Conservation (phyloP, 2,888 invertebrate species). For the Frankliniella fusca region DNA sequence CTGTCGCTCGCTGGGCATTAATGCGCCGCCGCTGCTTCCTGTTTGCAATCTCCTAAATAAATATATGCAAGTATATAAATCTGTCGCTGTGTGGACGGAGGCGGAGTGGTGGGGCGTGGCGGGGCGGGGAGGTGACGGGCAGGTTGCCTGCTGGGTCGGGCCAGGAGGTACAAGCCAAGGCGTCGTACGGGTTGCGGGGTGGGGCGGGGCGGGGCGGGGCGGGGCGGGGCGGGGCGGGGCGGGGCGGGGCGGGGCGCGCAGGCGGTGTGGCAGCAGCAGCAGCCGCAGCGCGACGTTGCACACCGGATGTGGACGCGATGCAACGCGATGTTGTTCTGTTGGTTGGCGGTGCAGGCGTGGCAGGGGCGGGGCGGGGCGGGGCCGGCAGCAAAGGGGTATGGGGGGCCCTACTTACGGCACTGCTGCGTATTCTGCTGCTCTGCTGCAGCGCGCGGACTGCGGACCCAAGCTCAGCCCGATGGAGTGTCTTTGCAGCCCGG, state of each 20-base stretch:
- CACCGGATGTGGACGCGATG: too few species aligned
- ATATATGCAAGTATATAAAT: slow-evolving; percentile 11
- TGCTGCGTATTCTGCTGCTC: too few species aligned
- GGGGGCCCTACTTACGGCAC: too few species aligned
- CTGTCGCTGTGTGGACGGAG: background rate
- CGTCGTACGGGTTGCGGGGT: background rate
- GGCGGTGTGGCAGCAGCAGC: background rate
- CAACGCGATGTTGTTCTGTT: too few species aligned
- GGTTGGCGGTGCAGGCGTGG: too few species aligned
- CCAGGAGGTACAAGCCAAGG: background rate
- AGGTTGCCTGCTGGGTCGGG: background rate
- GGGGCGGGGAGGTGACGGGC: too few species aligned
- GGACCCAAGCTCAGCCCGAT: too few species aligned
- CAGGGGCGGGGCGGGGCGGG: too few species aligned
- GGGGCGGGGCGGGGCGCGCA: background rate
- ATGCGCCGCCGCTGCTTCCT: background rate
- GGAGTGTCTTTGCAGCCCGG: too few species aligned
- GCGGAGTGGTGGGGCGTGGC: too few species aligned
- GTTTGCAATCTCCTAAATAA: slow-evolving; percentile 12
- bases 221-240: background rate
- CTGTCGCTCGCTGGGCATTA: background rate
- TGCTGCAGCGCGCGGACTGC: too few species aligned
- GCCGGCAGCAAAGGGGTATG: too few species aligned
- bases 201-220: background rate
- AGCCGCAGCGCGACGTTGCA: background rate